Conservation (phyloP, 2,888 invertebrate species). For the Mesoligia furuncula region DNA sequence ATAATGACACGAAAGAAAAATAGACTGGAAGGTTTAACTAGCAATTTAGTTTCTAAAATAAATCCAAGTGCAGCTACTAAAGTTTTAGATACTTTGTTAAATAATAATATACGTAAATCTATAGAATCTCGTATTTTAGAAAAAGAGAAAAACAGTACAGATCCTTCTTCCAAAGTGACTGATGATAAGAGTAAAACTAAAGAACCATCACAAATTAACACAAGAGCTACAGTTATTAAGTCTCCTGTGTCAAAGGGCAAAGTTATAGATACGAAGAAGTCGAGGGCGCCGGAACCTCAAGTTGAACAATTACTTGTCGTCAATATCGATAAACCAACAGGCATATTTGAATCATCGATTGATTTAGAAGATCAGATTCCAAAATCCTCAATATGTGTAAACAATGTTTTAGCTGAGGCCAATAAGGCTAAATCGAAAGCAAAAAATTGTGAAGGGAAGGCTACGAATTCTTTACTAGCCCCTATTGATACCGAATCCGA, state of each 20-base stretch:
- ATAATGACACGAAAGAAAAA: constrained; percentile 92
- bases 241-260: constrained; percentile 90
- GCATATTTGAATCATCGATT: constrained; percentile 93
- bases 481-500: constrained; percentile 86
- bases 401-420: constrained; percentile 78
- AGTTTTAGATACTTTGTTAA: constrained; percentile 87
- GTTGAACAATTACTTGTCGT: constrained; percentile 79
- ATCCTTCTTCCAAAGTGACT: constrained; percentile 70
- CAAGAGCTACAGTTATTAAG: constrained; percentile 90
- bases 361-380: constrained; percentile 93
- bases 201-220: constrained; percentile 83
- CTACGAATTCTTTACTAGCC: constrained; percentile 74
- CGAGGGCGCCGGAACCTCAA: constrained; percentile 75
- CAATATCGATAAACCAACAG: constrained; percentile 91
- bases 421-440: constrained; percentile 83
- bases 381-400: constrained; percentile 89
- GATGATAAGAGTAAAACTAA: constrained; percentile 83
- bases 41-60: constrained; percentile 91
- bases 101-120: constrained; percentile 88
- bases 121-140: constrained; percentile 88
- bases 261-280: constrained; percentile 86
- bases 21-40: constrained; percentile 91
- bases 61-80: constrained; percentile 89
- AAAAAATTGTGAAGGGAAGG: constrained; percentile 76
- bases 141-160: constrained; percentile 81